phyloP scores from a whole-genome alignment of 2,888 invertebrate genomes.

The Aquatica leii region DNA sequence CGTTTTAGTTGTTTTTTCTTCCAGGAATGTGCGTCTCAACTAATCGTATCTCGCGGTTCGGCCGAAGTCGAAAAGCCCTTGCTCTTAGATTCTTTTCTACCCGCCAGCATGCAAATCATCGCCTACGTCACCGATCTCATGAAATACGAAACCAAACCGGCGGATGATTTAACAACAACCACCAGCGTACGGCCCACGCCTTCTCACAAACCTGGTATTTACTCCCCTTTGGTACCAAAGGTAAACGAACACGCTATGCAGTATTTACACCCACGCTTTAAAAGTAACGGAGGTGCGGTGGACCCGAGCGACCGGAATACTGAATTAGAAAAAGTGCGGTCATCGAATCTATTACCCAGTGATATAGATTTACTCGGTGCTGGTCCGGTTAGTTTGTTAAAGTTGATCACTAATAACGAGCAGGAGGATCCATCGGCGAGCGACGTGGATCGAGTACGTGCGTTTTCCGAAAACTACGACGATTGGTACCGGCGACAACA shows the following conservation, averaged over 20 bases:
- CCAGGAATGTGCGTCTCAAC: conserved; percentile 15
- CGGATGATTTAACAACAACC: conserved; percentile 45
- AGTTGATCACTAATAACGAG: conserved; percentile 51
- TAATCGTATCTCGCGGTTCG: conserved; percentile 43
- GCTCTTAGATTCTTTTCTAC: conserved; percentile 69
- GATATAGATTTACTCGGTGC: conserved; percentile 52
- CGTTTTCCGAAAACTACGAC: conserved; percentile 54
- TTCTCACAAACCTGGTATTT: conserved; percentile 63
- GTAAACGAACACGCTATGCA: conserved; percentile 43
- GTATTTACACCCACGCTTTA: conserved; percentile 39
- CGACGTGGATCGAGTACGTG: conserved; percentile 48
- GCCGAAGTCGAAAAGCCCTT: conserved; percentile 61
- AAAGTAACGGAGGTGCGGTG: background rate
- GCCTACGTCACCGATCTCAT: conserved; percentile 69
- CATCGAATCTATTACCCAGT: conserved; percentile 25
- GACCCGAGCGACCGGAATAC: conserved; percentile 5
- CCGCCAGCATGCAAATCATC: conserved; percentile 74
- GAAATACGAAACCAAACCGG: conserved; percentile 64
- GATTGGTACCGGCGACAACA: conserved; percentile 47
- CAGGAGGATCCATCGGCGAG: conserved; percentile 44
- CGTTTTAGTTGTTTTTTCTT: too few relatives aligned
- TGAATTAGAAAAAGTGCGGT: background rate
- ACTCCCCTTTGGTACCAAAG: conserved; percentile 62
- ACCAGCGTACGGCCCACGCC: conserved; percentile 53
- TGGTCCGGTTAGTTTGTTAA: conserved; percentile 56